phyloP scores from a whole-genome alignment of 92 coral and sea anemone species.

The Actinernus sp. region DNA sequence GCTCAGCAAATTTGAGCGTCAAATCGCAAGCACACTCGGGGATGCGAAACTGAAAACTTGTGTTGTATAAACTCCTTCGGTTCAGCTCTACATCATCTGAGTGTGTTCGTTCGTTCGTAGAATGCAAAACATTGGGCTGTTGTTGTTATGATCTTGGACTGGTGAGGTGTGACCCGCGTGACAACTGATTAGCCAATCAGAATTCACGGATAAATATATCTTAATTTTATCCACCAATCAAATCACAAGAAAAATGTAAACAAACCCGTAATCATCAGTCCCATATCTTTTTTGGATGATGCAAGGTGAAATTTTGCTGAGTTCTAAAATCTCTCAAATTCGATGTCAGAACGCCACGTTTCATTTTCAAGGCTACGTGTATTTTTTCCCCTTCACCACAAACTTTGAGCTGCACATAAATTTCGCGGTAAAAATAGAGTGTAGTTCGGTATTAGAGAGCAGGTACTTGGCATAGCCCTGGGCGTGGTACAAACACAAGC shows the following conservation, averaged over 20 bases:
- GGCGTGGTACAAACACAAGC: no score
- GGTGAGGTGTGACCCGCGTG: slow-evolving; percentile 37
- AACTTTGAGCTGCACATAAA: no score
- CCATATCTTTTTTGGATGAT: background rate
- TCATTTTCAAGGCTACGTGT: no score
- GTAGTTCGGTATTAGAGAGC: slow-evolving; percentile 2
- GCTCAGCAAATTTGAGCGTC: no score
- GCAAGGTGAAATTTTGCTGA: background rate
- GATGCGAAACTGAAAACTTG: background rate
- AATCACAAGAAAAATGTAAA: background rate
- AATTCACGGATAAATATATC: no score
- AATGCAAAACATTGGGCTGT: slow-evolving; percentile 19
- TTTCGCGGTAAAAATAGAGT: no score
- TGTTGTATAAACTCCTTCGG: background rate
- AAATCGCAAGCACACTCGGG: no score
- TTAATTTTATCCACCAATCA: background rate
- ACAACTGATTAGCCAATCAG: slow-evolving; percentile 33
- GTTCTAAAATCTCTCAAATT: background rate
- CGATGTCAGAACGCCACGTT: background rate
- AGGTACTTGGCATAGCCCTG: slow-evolving; percentile 26
- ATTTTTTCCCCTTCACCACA: no score
- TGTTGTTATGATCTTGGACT: slow-evolving; percentile 42
- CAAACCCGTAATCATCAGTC: background rate
- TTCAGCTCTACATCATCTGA: slow-evolving; percentile 3
- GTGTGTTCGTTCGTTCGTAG: slow-evolving; percentile 13